These are phyloP conservation scores for Neria commutata DNA, from an alignment of 2,888 invertebrate species.

Conservation along the genomic window DNA sequence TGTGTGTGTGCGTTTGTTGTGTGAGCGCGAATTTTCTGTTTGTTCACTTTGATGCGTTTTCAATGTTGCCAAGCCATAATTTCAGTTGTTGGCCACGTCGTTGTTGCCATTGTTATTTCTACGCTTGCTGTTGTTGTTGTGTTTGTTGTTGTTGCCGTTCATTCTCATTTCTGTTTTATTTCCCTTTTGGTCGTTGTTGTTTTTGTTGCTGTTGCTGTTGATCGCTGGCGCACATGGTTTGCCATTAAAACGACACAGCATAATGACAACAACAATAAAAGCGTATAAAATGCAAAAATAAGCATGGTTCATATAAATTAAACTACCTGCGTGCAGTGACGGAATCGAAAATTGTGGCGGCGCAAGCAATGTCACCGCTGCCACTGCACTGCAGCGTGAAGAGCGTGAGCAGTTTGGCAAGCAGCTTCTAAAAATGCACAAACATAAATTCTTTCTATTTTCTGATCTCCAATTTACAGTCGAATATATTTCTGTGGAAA, in stretches of 20 bases:
- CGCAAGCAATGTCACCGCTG: slow-evolving; percentile 14
- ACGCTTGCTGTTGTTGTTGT: slow-evolving; percentile 15
- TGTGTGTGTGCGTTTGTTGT: slow-evolving; percentile 9
- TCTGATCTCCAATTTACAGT: neutral
- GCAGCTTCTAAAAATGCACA: slow-evolving; percentile 17
- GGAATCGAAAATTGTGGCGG: slow-evolving; percentile 33
- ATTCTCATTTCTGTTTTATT: slow-evolving; percentile 7
- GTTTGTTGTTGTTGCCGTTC: slow-evolving; percentile 7
- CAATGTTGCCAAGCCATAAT: slow-evolving; percentile 32
- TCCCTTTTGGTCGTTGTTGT: slow-evolving; percentile 14
- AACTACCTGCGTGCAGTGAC: slow-evolving; percentile 45
- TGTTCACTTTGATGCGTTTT: slow-evolving; percentile 17
- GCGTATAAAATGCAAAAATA: slow-evolving; percentile 26
- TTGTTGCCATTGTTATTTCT: slow-evolving; percentile 31
- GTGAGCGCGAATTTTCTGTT: neutral
- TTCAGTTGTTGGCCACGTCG: slow-evolving; percentile 30
- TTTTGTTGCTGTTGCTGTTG: slow-evolving; percentile 27
- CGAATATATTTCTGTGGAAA: neutral
- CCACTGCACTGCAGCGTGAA: neutral
- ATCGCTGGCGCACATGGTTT: slow-evolving; percentile 3
- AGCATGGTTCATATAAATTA: slow-evolving; percentile 49
- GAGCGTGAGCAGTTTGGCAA: too few species aligned
- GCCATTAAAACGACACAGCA: slow-evolving; percentile 53
- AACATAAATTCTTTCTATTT: neutral
- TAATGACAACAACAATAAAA: slow-evolving; percentile 45